Base-by-base conservation (phyloP, 2,113 vertebrate species). In the Isichthys henryi region DNA sequence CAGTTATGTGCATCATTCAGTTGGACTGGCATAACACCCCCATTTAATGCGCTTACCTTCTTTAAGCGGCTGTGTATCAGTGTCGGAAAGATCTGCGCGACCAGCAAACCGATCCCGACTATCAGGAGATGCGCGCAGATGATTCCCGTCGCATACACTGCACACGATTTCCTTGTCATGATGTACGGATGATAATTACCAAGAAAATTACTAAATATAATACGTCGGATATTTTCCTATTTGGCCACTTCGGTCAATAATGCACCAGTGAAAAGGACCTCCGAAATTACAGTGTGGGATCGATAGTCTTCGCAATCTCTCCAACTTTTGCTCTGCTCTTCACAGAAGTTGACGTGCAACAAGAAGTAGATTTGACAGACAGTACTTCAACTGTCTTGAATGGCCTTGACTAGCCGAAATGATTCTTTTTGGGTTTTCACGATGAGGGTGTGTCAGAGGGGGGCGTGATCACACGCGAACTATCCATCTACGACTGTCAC, bases 41-140 rank as follows among this genome's bases (percentile, higher is more conserved):
- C 43, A 15, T 31, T 46, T 88, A 85, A 35, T 19, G 3, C 19
- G 46, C 92, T 95, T 94, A 96, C 96, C 95, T 93, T 93, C 87
- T 95, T 96, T 3, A 96, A 92, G 1, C 94, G 95, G 58, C 95
- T 95, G 43, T 93, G 90, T 88, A 96, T 95, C 0, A 95, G 5
- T 0, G 82, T 93, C 52, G 90, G 93, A 89, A 96, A 95, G 13
- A 93, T 89, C 0, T 94, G 94, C 15, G 62, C 77, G 58, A 92
- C 77, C 0, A 94, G 0, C 21, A 96, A 90, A 1, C 90, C 93
- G 53, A 96, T 93, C 31, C 95, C 95, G 1, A 84, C 27, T 10
- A 93, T 45, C n/a, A 96, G 92, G 90, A 96, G 93, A 77, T 50
- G 9, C 1, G 92, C 93, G 48, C 94, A 94, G 49, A 92, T 31